Evolutionary conservation across 1,140 invertebrate species (phyloP).

Genomic region (Cydia pomonella): DNA sequence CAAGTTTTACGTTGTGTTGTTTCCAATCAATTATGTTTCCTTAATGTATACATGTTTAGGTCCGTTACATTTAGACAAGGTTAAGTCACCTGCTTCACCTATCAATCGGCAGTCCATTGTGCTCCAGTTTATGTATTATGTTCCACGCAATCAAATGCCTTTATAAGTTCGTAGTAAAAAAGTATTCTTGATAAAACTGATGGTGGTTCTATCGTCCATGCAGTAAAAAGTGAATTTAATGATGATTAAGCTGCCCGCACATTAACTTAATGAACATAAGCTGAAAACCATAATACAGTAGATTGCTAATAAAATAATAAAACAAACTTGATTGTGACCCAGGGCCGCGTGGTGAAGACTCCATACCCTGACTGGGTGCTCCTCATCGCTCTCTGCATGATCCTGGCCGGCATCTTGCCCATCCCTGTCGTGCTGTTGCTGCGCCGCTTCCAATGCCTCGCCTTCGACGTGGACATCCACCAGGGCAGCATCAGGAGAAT

Average conservation of each 20-base stretch:
- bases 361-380: conserved; percentile 93
- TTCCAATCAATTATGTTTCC: background rate
- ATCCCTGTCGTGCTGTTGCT: conserved; percentile 92
- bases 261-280: no score
- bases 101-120: background rate
- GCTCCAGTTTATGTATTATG: background rate
- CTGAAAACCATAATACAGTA: no score
- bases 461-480: conserved; percentile 92
- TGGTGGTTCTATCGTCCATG: no score
- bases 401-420: conserved; percentile 89
- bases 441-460: conserved; percentile 90
- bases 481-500: conserved; percentile 93
- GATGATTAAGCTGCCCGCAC: no score
- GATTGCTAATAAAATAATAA: no score
- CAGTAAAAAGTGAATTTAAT: no score
- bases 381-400: conserved; percentile 88
- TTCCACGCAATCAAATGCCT: background rate
- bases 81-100: background rate
- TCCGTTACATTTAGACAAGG: background rate
- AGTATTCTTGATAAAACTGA: no score
- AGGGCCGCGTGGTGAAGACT: conserved; percentile 86
- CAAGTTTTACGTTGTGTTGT: background rate
- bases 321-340: conserved; percentile 3
- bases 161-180: background rate
- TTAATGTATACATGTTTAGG: background rate